A percentile compares a stretch with the other conserved stretches of the same genome.
These are phyloP conservation scores for Sclerurus mexicanus DNA, from an alignment of 2,113 vertebrate species.

Conservation along the genomic window DNA sequence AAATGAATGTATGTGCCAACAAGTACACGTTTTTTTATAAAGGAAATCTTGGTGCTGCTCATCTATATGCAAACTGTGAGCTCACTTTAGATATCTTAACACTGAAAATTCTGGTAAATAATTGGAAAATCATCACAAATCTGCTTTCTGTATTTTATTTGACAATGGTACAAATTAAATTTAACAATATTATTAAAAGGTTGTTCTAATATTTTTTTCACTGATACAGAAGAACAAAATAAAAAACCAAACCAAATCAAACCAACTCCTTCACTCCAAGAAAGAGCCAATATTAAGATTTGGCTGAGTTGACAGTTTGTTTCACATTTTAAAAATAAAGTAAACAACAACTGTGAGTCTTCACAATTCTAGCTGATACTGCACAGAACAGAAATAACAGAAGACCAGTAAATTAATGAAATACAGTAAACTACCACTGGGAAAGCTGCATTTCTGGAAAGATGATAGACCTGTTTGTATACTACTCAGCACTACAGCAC, in stretches of 20 bases:
- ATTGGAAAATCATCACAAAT: not conserved
- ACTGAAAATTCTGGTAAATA: not conserved
- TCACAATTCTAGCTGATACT: not conserved
- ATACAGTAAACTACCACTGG: not conserved
- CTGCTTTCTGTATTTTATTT: slow-evolving; percentile 37
- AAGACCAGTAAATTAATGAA: not conserved
- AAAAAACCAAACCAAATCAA: not conserved
- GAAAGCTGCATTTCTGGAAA: not conserved
- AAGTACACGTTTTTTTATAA: accelerated
- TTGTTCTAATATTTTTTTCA: slow-evolving; percentile 35
- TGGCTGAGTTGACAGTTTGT: not conserved
- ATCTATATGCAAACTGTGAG: not conserved
- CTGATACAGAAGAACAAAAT: slow-evolving; percentile 15
- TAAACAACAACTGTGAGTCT: not conserved
- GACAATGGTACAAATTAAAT: slow-evolving; percentile 7
- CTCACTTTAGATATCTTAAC: not conserved
- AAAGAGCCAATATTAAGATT: not conserved
- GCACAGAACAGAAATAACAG: not conserved
- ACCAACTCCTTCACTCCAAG: not conserved
- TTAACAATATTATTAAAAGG: not conserved
- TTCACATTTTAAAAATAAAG: not conserved
- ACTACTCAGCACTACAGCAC: not conserved
- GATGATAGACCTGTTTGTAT: not conserved
- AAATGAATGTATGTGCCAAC: not conserved
- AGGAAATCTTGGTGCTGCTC: not conserved